Base-by-base conservation (phyloP, 2,888 invertebrate genomes). In the Pogonocherus hispidulus region DNA sequence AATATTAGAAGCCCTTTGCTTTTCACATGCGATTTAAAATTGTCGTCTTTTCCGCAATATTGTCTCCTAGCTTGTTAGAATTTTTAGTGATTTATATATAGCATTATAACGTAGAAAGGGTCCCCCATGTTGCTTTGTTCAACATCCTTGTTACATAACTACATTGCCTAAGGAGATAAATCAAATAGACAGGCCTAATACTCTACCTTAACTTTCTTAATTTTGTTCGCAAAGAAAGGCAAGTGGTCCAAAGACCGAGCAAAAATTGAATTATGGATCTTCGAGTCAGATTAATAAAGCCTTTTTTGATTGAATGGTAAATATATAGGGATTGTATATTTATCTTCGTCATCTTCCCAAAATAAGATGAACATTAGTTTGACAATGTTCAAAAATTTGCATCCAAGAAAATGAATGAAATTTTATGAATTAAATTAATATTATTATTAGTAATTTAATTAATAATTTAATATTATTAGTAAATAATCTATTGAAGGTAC, bases 61-160 rank as follows among this genome's bases (percentile, higher is more conserved):
- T 67, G 69, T 72, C 65, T 69, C 60, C 63, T 37, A 54, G 65
- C 63, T 69, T 65, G 69, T 69, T 67, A 47, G 67, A 69, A 72
- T 67, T 60, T 69, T 67, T 57, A 54, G 60, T 69, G 69, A 67
- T 69, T 72, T 72, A 72, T 72, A 47, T 60, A 52, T 46, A 54
- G 60, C 59, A 56, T 67, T 62, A 67, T 55, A 65, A 54, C 56
- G 67, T 67, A 63, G 65, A 52, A 56, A 63, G 66, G 69, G 65
- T 44, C 41, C 52, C 60, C 67, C 59, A 55, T 46, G 60, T 64
- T 66, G 67, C 67, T 67, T 67, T 69, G 64, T 69, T 67, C 69
- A 64, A 60, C 67, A 69, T 65, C 67, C 67, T 59, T 60, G 56
- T 67, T 67, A 66, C 64, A 72, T 49, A 46, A 66, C 67, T 69